A percentile compares a stretch with the other conserved stretches of the same genome.
Conservation (phyloP, 2,113 vertebrate species). For the Cyanocitta stelleri region DNA sequence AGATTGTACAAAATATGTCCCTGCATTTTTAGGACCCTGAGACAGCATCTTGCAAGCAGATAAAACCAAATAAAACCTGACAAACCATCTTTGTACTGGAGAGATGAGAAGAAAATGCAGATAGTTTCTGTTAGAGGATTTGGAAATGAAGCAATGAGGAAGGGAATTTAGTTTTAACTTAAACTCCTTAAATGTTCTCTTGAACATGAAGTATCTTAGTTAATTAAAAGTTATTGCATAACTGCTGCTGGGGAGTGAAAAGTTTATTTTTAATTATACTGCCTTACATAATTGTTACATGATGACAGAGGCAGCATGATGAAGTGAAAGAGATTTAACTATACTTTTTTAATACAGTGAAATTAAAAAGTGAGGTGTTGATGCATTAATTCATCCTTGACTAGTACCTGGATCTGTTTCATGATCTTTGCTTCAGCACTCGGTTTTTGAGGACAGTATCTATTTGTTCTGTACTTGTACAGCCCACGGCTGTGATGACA, state of each 20-base stretch:
- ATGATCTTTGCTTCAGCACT: not conserved
- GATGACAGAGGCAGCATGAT: constrained; percentile 8
- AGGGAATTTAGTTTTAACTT: not conserved
- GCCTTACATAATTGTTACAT: constrained; percentile 1
- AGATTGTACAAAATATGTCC: constrained; percentile 55
- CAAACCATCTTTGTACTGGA: constrained; percentile 5
- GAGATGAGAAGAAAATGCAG: constrained; percentile 1
- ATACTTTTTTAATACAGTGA: not conserved
- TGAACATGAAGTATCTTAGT: constrained; percentile 1
- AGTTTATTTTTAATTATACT: constrained; percentile 53
- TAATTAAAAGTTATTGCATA: constrained; percentile 53
- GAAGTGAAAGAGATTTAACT: not conserved
- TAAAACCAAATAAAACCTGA: constrained; percentile 59
- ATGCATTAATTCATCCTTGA: not conserved
- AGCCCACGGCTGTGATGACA: not conserved
- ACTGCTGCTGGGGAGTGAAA: constrained; percentile 42
- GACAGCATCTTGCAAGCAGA: constrained; percentile 44
- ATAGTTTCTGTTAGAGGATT: not conserved
- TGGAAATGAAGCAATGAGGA: not conserved
- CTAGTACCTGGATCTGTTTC: not conserved
- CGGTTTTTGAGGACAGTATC: not conserved
- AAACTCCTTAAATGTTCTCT: constrained; percentile 14
- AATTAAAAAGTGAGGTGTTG: constrained; percentile 8
- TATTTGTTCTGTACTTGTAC: not conserved
- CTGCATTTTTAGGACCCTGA: constrained; percentile 3